Evolutionary conservation across 92 coral and sea anemone genomes (phyloP).

Genomic region (Paramuricea clavata): DNA sequence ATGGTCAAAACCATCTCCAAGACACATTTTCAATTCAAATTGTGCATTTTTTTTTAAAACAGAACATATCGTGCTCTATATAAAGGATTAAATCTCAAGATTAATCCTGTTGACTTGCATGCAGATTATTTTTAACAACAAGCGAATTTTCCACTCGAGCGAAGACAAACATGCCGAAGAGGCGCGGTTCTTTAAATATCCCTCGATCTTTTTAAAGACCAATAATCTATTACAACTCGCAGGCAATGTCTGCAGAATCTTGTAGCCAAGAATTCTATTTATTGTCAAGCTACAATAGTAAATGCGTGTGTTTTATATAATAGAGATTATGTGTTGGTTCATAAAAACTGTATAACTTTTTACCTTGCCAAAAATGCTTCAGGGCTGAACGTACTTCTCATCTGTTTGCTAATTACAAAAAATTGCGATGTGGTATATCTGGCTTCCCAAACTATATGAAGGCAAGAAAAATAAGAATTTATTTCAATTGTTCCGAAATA

Average conservation of each 20-base stretch:
- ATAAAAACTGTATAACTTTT: not conserved
- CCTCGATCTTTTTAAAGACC: too few species aligned
- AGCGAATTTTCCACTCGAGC: not conserved
- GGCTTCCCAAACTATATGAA: too few species aligned
- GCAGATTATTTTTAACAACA: slow-evolving; percentile 1
- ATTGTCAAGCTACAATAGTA: not conserved
- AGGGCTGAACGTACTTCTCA: too few species aligned
- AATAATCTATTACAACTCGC: not conserved
- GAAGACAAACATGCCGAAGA: not conserved
- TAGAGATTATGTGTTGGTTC: too few species aligned
- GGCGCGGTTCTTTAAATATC: too few species aligned
- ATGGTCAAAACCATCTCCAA: not conserved
- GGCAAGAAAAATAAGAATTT: too few species aligned
- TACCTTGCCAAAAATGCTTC: too few species aligned
- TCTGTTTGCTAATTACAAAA: too few species aligned
- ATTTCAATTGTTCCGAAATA: too few species aligned
- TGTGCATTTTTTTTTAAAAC: not conserved
- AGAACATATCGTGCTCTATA: not conserved
- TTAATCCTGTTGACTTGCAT: slow-evolving; percentile 5
- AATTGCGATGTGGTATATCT: too few species aligned
- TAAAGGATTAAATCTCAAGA: slow-evolving; percentile 12
- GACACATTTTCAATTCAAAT: not conserved
- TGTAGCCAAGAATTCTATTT: not conserved
- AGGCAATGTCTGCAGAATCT: not conserved
- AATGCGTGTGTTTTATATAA: too few species aligned